Evolutionary conservation across 1,140 invertebrate species (phyloP).

Genomic region (Bombus terrestris): DNA sequence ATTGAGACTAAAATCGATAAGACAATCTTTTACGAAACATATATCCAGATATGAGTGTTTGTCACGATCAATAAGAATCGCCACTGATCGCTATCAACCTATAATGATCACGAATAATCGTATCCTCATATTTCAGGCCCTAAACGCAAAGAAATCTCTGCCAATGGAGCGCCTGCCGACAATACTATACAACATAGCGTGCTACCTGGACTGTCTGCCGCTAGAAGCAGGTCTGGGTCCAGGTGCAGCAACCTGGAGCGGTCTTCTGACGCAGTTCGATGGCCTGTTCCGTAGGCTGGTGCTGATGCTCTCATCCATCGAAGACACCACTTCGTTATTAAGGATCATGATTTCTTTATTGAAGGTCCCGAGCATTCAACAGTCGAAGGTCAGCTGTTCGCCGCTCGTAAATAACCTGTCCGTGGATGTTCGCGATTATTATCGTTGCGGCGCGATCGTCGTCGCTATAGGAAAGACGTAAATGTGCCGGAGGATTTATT

Average conservation of each 20-base stretch:
- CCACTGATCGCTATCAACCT: neutral
- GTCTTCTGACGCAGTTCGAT: conserved; percentile 92
- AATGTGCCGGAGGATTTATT: conserved; percentile 18
- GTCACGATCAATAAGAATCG: neutral
- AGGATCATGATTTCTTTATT: conserved; percentile 93
- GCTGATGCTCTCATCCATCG: conserved; percentile 88
- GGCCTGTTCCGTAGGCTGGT: conserved; percentile 92
- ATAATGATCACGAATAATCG: neutral
- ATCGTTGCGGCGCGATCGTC: neutral
- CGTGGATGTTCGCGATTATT: conserved; percentile 23
- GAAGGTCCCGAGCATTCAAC: conserved; percentile 91
- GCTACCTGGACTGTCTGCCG: conserved; percentile 96
- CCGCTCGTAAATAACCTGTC: conserved; percentile 32
- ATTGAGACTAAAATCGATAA: neutral
- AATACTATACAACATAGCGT: conserved; percentile 94
- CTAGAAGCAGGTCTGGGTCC: conserved; percentile 90
- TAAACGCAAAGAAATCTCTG: conserved; percentile 94
- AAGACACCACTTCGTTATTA: conserved; percentile 90
- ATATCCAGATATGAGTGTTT: neutral
- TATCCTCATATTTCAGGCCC: conserved; percentile 82
- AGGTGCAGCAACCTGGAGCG: conserved; percentile 88
- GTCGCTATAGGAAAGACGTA: neutral
- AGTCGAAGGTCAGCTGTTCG: conserved; percentile 86
- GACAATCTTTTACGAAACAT: neutral
- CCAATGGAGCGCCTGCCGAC: conserved; percentile 89